Percentiles rank a stretch among this genome's conserved stretches.
These are phyloP conservation scores for Neelides folsomi DNA, from an alignment of 2,888 invertebrate genomes.

Conservation along the genomic window DNA sequence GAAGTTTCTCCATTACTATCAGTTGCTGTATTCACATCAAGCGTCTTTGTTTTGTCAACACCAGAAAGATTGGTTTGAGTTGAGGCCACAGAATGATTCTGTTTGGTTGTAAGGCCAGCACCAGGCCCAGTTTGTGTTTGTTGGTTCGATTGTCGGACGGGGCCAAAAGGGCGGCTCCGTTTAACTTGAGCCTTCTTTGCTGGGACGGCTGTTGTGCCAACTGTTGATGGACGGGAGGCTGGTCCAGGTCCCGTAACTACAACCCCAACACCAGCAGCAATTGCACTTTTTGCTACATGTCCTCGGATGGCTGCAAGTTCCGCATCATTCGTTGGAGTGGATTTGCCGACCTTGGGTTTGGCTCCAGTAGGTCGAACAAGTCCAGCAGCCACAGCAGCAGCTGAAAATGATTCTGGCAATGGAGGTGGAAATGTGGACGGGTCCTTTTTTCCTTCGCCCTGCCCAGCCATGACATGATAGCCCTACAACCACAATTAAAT, in stretches of 20 bases:
- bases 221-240: background rate
- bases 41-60: conserved; percentile 9
- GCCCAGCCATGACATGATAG: no score
- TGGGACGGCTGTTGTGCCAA: conserved; percentile 9
- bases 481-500: no score
- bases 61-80: conserved; percentile 25
- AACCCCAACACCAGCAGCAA: conserved; percentile 2
- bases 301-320: background rate
- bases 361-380: conserved; percentile 23
- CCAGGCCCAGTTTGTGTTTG: conserved; percentile 20
- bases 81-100: conserved; percentile 28
- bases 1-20: conserved; percentile 99
- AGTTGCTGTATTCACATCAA: conserved; percentile 94
- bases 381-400: conserved; percentile 39
- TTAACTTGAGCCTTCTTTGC: conserved; percentile 29
- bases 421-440: conserved; percentile 38
- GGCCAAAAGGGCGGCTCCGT: conserved; percentile 29
- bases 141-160: conserved; percentile 22
- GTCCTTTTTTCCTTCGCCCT: no score
- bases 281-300: conserved; percentile 4
- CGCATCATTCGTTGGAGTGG: no score
- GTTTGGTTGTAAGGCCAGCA: conserved; percentile 10
- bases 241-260: background rate
- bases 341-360: conserved; percentile 10
- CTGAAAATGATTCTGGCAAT: conserved; percentile 35